A percentile compares a stretch with the other conserved stretches of the same genome.
Evolutionary conservation across 2,888 invertebrate species (phyloP).

Genomic region (Geophilus truncorum): DNA sequence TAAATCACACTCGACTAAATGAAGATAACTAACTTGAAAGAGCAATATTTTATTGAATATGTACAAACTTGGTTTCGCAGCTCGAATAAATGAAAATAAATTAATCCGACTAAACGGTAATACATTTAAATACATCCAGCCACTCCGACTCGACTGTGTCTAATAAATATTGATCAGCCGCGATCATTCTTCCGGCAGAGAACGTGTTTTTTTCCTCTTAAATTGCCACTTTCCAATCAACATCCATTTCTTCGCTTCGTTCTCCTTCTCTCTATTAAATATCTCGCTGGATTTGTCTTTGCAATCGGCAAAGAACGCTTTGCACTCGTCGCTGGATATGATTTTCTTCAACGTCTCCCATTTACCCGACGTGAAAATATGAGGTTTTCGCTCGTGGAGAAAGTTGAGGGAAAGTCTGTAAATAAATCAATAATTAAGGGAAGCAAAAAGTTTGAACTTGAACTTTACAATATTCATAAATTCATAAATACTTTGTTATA

Average conservation of each 20-base stretch:
- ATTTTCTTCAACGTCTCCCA: neutral
- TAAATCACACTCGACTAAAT: neutral
- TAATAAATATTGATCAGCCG: neutral
- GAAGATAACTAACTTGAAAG: neutral
- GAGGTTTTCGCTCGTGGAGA: neutral
- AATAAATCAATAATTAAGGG: neutral
- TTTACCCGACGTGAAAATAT: neutral
- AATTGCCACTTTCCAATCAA: neutral
- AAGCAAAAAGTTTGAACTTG: no score
- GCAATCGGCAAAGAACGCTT: neutral
- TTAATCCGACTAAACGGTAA: neutral
- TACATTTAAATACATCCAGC: neutral
- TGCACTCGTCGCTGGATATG: neutral
- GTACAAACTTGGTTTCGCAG: neutral
- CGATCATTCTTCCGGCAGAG: neutral
- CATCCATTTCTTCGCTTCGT: neutral
- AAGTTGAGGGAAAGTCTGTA: neutral
- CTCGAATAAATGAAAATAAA: neutral
- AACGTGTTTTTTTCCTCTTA: neutral
- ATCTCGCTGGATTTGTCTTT: neutral
- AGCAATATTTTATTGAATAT: conserved; percentile 3
- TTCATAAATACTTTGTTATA: neutral
- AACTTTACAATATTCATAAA: neutral
- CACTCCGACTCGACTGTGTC: neutral
- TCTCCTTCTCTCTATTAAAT: neutral